phyloP scores from a whole-genome alignment of 1,140 invertebrate species.

The Micrasema minimum region DNA sequence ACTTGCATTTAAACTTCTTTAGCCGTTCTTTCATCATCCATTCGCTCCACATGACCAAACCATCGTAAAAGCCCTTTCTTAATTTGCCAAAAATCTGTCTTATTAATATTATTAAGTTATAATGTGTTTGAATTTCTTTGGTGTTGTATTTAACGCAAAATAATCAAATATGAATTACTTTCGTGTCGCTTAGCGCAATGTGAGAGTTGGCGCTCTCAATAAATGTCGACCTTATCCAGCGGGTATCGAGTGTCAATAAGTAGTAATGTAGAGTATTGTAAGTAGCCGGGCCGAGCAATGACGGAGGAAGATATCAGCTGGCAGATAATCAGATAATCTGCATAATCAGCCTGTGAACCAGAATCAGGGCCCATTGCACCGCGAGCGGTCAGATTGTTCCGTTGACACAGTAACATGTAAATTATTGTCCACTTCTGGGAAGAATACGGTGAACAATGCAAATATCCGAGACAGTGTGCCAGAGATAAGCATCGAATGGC shows the following conservation, averaged over 20 bases:
- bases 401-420: slow-evolving; percentile 33
- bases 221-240: background rate
- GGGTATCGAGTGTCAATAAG: background rate
- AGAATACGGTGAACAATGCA: slow-evolving; percentile 31
- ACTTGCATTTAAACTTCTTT: too few species aligned
- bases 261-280: background rate
- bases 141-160: too few species aligned
- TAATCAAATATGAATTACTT: too few species aligned
- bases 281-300: background rate
- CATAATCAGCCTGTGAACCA: slow-evolving; percentile 32
- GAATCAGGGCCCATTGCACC: slow-evolving; percentile 24
- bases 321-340: slow-evolving; percentile 31
- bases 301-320: slow-evolving; percentile 14
- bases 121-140: too few species aligned
- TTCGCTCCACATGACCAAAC: too few species aligned
- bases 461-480: slow-evolving; percentile 15
- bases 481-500: slow-evolving; percentile 15
- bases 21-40: too few species aligned
- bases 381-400: slow-evolving; percentile 4
- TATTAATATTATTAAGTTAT: too few species aligned
- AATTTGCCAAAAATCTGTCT: too few species aligned
- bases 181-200: too few species aligned
- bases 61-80: too few species aligned
- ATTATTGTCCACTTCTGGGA: slow-evolving; percentile 25
- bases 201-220: background rate